These are phyloP conservation scores for Conchocele bisecta DNA, from an alignment of 2,888 invertebrate genomes.

Conservation along the genomic window DNA sequence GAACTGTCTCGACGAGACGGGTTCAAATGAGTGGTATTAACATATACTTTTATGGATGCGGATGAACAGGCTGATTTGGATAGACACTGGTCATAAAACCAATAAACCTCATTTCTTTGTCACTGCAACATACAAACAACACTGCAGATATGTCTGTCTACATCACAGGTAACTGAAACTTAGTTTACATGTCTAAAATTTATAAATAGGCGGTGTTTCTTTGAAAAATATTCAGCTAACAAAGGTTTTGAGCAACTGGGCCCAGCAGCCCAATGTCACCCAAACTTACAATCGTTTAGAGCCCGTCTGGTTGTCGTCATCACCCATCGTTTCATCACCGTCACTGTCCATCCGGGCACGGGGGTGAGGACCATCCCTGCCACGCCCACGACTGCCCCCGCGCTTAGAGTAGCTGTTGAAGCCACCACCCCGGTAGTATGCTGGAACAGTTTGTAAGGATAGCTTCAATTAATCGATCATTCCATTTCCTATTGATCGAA, in stretches of 20 bases:
- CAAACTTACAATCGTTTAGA: conserved; percentile 53
- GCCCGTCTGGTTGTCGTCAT: conserved; percentile 13
- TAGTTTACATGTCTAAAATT: neutral
- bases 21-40: too few species aligned
- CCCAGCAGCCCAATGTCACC: neutral
- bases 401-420: neutral
- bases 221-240: neutral
- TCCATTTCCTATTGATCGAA: too few species aligned
- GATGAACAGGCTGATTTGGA: too few species aligned
- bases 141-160: neutral
- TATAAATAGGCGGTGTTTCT: neutral
- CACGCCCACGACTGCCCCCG: conserved; percentile 8
- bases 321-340: conserved; percentile 62
- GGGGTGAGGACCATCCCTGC: conserved; percentile 44
- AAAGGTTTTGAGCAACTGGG: neutral
- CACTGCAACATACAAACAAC: conserved; percentile 29
- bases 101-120: too few species aligned
- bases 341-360: conserved; percentile 58
- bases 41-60: too few species aligned
- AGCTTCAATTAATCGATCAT: conserved; percentile 7
- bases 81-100: too few species aligned
- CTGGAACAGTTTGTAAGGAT: neutral
- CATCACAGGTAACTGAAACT: neutral
- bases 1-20: too few species aligned
- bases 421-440: conserved; percentile 8